A percentile compares a stretch with the other conserved stretches of the same genome.
These are phyloP conservation scores for Podarcis muralis DNA, from an alignment of 2,113 vertebrate genomes.

Conservation along the genomic window DNA sequence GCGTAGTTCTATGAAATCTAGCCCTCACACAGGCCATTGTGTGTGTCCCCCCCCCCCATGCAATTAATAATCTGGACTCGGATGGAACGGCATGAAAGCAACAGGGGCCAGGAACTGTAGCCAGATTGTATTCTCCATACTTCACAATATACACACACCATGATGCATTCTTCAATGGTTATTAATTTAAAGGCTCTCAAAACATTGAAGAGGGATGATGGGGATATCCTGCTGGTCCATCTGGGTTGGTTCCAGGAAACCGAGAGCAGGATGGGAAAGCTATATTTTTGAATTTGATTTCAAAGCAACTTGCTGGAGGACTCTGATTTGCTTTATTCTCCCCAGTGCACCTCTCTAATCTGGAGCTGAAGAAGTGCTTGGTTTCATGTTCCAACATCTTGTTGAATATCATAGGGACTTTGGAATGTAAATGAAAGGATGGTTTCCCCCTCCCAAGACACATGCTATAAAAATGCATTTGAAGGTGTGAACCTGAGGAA, in stretches of 20 bases:
- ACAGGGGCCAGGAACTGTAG: not conserved
- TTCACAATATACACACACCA: not conserved
- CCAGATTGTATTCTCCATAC: not conserved
- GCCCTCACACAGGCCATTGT: no score
- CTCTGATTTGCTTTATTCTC: not conserved
- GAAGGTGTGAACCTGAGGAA: not conserved
- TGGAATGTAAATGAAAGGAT: not conserved
- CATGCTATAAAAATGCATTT: not conserved
- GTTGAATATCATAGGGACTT: not conserved
- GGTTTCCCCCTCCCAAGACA: not conserved
- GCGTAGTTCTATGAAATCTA: no score
- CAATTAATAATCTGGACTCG: not conserved
- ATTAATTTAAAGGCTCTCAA: not conserved
- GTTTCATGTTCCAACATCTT: not conserved
- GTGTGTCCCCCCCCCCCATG: not conserved
- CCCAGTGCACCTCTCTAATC: not conserved
- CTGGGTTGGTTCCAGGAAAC: not conserved
- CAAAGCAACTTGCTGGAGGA: not conserved
- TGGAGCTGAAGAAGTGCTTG: not conserved
- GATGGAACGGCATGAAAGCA: not conserved
- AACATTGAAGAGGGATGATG: not conserved
- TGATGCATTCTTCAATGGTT: not conserved
- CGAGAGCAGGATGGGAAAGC: not conserved
- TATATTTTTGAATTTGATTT: not conserved
- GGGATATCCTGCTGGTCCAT: not conserved